A percentile compares a stretch with the other conserved stretches of the same genome.
Evolutionary conservation across 2,113 vertebrate species (phyloP).

Genomic region (Columbina picui): DNA sequence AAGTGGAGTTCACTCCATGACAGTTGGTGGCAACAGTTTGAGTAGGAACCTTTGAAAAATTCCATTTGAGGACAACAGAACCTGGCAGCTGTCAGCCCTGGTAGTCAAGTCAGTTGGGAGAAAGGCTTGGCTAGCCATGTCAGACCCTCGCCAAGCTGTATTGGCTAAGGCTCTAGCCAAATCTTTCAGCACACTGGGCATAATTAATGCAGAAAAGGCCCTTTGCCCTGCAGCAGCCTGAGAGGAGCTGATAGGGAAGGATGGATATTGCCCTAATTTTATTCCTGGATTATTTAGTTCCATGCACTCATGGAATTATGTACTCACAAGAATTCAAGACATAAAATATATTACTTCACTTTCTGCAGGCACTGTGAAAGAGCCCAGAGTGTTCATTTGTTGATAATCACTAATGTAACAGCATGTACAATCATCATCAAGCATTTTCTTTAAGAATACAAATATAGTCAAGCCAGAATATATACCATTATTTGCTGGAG

Average conservation of each 20-base stretch:
- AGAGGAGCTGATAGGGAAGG: not conserved
- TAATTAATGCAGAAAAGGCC: slow-evolving; percentile 40
- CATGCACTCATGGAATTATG: not conserved
- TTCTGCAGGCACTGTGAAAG: not conserved
- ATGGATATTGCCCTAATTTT: not conserved
- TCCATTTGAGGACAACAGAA: slow-evolving; percentile 34
- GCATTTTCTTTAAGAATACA: not conserved
- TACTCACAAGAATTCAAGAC: not conserved
- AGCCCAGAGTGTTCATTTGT: not conserved
- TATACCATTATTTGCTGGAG: not conserved
- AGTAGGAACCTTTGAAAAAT: slow-evolving; percentile 33
- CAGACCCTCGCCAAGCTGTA: not conserved
- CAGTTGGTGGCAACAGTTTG: not conserved
- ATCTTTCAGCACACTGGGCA: not conserved
- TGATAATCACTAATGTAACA: not conserved
- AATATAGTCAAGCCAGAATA: not conserved
- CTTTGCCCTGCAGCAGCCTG: slow-evolving; percentile 21
- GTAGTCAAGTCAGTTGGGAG: slow-evolving; percentile 29
- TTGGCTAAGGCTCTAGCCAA: slow-evolving; percentile 17
- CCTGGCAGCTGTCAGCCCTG: slow-evolving; percentile 41
- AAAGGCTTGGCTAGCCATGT: not conserved
- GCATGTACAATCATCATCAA: not conserved
- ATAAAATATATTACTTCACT: not conserved
- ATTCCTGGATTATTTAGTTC: not conserved
- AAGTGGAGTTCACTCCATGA: rapidly evolving